Conservation (phyloP, 2,113 vertebrate species). For the Galbula dea region DNA sequence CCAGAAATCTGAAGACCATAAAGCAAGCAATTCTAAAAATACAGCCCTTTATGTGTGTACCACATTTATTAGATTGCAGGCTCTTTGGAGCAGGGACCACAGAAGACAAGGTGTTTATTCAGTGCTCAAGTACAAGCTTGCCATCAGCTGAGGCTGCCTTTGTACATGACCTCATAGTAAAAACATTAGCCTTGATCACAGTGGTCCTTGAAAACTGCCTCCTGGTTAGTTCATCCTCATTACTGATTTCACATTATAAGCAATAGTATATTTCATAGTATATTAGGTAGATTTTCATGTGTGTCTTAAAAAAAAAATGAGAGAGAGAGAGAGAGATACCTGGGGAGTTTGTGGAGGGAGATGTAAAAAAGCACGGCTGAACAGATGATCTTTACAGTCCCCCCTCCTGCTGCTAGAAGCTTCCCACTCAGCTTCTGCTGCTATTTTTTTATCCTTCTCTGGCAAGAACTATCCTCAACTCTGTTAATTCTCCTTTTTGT, state of each 20-base stretch:
- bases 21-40: background rate
- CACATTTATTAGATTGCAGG: background rate
- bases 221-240: background rate
- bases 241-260: background rate
- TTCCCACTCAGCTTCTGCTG: constrained; percentile 66
- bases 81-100: background rate
- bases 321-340: background rate
- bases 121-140: background rate
- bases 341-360: background rate
- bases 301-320: constrained; percentile 7
- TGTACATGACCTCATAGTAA: constrained; percentile 44
- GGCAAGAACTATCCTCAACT: constrained; percentile 36
- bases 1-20: background rate
- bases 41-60: background rate
- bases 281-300: background rate
- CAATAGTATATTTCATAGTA: background rate
- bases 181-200: constrained; percentile 35
- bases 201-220: constrained; percentile 11
- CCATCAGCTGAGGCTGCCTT: constrained; percentile 26
- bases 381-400: constrained; percentile 59
- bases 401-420: constrained; percentile 46
- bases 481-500: constrained; percentile 46
- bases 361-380: constrained; percentile 33
- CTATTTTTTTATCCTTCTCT: constrained; percentile 61
- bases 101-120: constrained; percentile 50